Conservation (phyloP, 2,888 invertebrate genomes). For the Mycogona germanica region DNA sequence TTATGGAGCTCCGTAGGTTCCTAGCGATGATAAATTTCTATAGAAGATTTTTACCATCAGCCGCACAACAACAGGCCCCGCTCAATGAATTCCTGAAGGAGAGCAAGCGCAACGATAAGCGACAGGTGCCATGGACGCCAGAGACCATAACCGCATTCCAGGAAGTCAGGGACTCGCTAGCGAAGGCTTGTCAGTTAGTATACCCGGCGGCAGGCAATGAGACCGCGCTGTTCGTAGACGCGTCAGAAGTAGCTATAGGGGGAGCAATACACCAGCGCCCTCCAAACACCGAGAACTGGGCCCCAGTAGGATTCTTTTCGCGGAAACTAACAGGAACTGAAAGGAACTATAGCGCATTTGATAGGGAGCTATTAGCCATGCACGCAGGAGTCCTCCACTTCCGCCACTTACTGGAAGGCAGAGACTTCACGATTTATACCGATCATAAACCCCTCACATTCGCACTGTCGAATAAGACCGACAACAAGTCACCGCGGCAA, state of each 20-base stretch:
- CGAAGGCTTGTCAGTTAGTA: too few relatives aligned
- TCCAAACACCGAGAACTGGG: neutral
- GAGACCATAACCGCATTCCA: too few relatives aligned
- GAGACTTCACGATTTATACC: slow-evolving; percentile 27
- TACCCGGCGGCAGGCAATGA: too few relatives aligned
- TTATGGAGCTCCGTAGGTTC: neutral
- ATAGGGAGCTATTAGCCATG: neutral
- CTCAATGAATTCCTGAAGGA: too few relatives aligned
- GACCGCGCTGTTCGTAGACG: too few relatives aligned
- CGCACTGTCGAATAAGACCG: slow-evolving; percentile 26
- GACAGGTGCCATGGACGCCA: too few relatives aligned
- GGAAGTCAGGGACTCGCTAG: too few relatives aligned
- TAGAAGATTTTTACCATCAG: neutral
- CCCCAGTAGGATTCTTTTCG: neutral
- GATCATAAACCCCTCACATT: slow-evolving; percentile 26
- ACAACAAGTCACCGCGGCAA: slow-evolving; percentile 31
- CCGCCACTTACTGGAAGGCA: slow-evolving; percentile 28
- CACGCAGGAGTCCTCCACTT: slow-evolving; percentile 16
- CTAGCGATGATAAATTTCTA: neutral
- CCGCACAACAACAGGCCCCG: too few relatives aligned
- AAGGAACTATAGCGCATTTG: neutral
- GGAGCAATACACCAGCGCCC: too few relatives aligned
- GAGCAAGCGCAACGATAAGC: too few relatives aligned
- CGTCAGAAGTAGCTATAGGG: too few relatives aligned
- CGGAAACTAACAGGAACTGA: neutral